These are phyloP conservation scores for Lynx canadensis DNA, from an alignment of 2,113 vertebrate species.

Conservation along the genomic window DNA sequence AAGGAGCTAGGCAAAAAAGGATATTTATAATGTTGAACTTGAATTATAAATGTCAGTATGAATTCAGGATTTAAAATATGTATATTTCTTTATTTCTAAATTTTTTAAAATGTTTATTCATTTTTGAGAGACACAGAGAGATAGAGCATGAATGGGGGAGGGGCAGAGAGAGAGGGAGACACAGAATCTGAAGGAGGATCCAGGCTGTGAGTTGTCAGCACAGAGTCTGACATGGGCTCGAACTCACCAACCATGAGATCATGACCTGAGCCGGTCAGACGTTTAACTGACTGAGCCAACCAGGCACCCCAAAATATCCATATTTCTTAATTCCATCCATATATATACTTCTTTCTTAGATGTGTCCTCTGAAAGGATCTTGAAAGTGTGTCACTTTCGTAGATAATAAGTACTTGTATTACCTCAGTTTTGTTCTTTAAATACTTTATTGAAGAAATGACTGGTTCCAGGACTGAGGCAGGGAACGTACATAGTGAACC, in stretches of 20 bases:
- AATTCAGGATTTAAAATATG: background rate
- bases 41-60: conserved; percentile 13
- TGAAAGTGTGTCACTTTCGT: background rate
- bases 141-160: no score
- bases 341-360: background rate
- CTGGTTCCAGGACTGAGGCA: background rate
- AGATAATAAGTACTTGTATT: background rate
- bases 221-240: no score
- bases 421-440: background rate
- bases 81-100: background rate
- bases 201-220: no score
- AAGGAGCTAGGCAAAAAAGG: background rate
- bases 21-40: background rate
- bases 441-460: background rate
- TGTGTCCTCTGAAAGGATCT: background rate
- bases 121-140: no score
- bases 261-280: no score
- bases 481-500: background rate
- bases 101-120: no score
- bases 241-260: no score
- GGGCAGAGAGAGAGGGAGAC: no score
- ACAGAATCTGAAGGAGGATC: no score
- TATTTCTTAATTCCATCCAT: background rate
- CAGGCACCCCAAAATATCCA: no score
- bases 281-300: no score